Evolutionary conservation across 2,888 invertebrate species (phyloP).

Genomic region (Slavum lentiscoides): DNA sequence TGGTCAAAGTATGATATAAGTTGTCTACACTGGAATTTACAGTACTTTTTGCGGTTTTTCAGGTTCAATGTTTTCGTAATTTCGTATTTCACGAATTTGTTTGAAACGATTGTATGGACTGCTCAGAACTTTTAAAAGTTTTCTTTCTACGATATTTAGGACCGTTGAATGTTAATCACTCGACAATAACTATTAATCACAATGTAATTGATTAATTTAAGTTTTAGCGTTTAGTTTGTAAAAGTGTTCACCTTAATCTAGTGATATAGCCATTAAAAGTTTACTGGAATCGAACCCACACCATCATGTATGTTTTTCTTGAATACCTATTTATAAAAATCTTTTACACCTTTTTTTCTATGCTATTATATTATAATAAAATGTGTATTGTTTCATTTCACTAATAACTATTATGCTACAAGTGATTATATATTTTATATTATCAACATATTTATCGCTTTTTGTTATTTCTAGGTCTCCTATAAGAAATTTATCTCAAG

Average conservation of each 20-base stretch:
- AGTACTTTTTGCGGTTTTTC: conserved; percentile 36
- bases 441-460: not conserved
- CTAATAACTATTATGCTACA: not conserved
- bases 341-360: not conserved
- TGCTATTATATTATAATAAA: not conserved
- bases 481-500: conserved; percentile 32
- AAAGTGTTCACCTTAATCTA: not conserved
- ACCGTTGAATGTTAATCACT: not conserved
- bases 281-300: not conserved
- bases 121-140: not conserved
- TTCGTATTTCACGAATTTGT: conserved; percentile 5
- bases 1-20: not conserved
- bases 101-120: conserved; percentile 38
- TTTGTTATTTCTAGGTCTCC: conserved; percentile 27
- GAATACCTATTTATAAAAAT: not conserved
- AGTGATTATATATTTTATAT: not conserved
- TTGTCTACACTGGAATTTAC: conserved; percentile 26
- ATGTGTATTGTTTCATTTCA: not conserved
- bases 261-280: not conserved
- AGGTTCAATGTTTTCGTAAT: conserved; percentile 28
- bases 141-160: not conserved
- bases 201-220: conserved; percentile 20
- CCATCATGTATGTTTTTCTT: conserved; percentile 22
- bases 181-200: not conserved
- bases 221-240: not conserved